phyloP scores from a whole-genome alignment of 2,888 invertebrate genomes.

The Oegoconia quadripuncta region DNA sequence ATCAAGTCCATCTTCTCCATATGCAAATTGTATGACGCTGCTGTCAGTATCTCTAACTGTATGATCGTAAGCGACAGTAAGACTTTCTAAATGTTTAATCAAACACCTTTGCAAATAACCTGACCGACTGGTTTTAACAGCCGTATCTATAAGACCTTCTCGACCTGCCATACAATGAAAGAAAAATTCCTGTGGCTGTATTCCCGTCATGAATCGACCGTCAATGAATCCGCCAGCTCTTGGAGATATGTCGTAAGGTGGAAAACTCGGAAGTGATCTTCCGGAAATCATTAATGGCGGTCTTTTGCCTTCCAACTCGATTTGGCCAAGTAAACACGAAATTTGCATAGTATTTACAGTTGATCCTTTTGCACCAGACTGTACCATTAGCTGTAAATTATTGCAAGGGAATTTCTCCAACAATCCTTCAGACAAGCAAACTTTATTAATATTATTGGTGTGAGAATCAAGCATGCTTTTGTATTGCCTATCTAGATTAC shows the following conservation, averaged over 20 bases:
- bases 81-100: conserved; percentile 97
- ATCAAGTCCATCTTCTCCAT: conserved; percentile 97
- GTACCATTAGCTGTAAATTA: conserved; percentile 98
- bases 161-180: conserved; percentile 99
- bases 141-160: conserved; percentile 99
- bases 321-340: conserved; percentile 97
- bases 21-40: conserved; percentile 94
- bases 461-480: conserved; percentile 88
- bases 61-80: conserved; percentile 94
- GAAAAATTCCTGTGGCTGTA: conserved; percentile 98
- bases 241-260: conserved; percentile 91
- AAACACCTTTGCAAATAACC: conserved; percentile 98
- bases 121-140: conserved; percentile 98
- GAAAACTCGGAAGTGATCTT: conserved; percentile 94
- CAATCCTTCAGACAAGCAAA: conserved; percentile 91
- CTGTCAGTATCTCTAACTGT: conserved; percentile 98
- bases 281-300: conserved; percentile 97
- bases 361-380: conserved; percentile 99
- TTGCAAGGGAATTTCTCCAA: conserved; percentile 94
- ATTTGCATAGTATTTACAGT: conserved; percentile 99
- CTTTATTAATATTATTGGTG: conserved; percentile 94
- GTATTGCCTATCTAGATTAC: conserved; percentile 90
- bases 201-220: conserved; percentile 98
- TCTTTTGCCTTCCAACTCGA: conserved; percentile 98
- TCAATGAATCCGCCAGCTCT: conserved; percentile 98